Percentiles rank a stretch among this genome's conserved stretches.
Evolutionary conservation across 2,888 invertebrate species (phyloP).

Genomic region (Leptodirus hochenwartii): DNA sequence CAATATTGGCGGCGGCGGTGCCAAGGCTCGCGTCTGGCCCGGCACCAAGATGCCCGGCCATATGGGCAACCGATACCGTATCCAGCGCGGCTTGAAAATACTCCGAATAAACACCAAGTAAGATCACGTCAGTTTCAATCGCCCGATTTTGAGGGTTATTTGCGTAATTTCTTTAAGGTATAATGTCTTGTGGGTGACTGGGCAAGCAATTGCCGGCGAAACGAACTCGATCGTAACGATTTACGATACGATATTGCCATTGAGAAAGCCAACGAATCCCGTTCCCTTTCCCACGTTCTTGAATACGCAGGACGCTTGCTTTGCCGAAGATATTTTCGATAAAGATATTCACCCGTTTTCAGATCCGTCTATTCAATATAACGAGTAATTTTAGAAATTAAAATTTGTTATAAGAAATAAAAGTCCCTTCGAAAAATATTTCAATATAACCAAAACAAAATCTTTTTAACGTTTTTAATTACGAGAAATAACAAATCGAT

Average conservation of each 20-base stretch:
- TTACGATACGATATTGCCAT: slow-evolving; percentile 58
- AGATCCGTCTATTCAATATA: slow-evolving; percentile 48
- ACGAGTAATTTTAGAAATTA: slow-evolving; percentile 13
- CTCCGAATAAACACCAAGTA: slow-evolving; percentile 85
- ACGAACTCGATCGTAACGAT: slow-evolving; percentile 62
- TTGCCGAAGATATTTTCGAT: slow-evolving; percentile 57
- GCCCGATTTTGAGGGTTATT: too few relatives aligned
- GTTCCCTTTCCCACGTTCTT: slow-evolving; percentile 71
- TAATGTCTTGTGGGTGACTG: slow-evolving; percentile 80
- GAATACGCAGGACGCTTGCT: slow-evolving; percentile 32
- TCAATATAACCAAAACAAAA: too few relatives aligned
- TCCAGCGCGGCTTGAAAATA: slow-evolving; percentile 50
- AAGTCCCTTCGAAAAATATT: slow-evolving; percentile 1
- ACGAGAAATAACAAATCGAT: too few relatives aligned
- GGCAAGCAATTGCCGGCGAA: slow-evolving; percentile 66
- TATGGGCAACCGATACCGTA: slow-evolving; percentile 70
- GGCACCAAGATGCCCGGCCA: slow-evolving; percentile 94
- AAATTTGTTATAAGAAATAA: slow-evolving; percentile 1
- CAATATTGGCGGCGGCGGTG: slow-evolving; percentile 75
- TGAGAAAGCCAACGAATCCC: slow-evolving; percentile 35
- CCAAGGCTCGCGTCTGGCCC: slow-evolving; percentile 75
- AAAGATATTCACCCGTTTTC: slow-evolving; percentile 58
- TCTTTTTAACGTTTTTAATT: too few relatives aligned
- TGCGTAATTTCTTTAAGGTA: too few relatives aligned
- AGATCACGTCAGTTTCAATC: too few relatives aligned